Base-by-base conservation (phyloP, 2,888 invertebrate genomes). In the Drosophila helvetica region DNA sequence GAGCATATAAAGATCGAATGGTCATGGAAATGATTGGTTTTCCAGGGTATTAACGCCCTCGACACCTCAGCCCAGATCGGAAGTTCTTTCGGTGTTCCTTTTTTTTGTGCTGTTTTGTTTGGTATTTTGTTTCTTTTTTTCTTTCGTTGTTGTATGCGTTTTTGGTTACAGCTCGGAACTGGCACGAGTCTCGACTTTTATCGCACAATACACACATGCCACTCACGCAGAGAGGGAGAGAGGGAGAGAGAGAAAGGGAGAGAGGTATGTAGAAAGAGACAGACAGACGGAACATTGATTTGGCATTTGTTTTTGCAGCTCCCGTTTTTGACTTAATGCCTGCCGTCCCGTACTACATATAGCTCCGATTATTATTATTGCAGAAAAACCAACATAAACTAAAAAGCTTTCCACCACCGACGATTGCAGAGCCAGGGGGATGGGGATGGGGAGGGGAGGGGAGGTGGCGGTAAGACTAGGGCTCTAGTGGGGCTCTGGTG, bases 121-220 rank as follows among this genome's bases (percentile, higher is more conserved):
- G 33, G 12, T 33, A 12, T 33, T n/a, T 15, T 38, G 6, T 1
- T 38, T 38, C 1, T 19, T 22, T 22, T 22, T 22, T 22, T 22
- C 22, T 22, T 22, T 22, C 5, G 22, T 38, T 38, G 38, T 74
- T 74, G 66, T 72, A 74, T 74, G 71, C 74, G 74, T 64, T 74
- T 74, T 72, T 46, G 71, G 57, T 74, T 65, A 64, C 74, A 64
- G 67, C 71, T 74, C 58, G 65, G 73, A 78, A 78, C 87, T 81
- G 81, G 85, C 87, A 86, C 81, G 81, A 81, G 78, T 87, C 38
- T 38, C 81, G 80, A 86, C 73, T 84, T 86, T 78, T 86, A 84
- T 81, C 73, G 75, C 79, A 75, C 63, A 73, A 61, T 60, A 70
- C 61, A 67, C 69, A 69, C 55, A 67, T 69, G 67, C 67, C 67